A percentile compares a stretch with the other conserved stretches of the same genome.
Conservation (phyloP, 2,888 invertebrate genomes). For the Melanotus villosus region DNA sequence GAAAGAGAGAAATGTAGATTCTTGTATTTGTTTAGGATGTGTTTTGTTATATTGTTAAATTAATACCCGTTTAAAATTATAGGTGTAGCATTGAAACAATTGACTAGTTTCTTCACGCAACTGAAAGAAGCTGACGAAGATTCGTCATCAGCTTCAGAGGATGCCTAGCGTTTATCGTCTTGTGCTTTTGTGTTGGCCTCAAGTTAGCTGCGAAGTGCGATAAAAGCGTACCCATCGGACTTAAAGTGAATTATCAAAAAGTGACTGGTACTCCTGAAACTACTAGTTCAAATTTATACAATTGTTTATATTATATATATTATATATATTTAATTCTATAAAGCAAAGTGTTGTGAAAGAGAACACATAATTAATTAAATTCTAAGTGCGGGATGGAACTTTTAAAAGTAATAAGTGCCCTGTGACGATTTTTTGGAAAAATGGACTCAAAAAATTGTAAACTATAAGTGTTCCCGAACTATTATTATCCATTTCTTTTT, state of each 20-base stretch:
- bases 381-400: constrained; percentile 53
- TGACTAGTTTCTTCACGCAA: constrained; percentile 81
- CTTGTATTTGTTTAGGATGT: too few species aligned
- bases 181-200: constrained; percentile 44
- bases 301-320: constrained; percentile 67
- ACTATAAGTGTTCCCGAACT: constrained; percentile 50
- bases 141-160: constrained; percentile 60
- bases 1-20: too few species aligned
- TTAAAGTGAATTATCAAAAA: constrained; percentile 55
- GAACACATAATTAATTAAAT: constrained; percentile 52
- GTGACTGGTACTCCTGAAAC: constrained; percentile 55
- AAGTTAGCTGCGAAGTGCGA: constrained; percentile 42
- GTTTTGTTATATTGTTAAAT: too few species aligned
- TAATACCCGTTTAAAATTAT: too few species aligned
- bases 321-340: constrained; percentile 63
- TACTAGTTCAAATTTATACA: constrained; percentile 67
- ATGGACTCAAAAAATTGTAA: constrained; percentile 59
- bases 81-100: constrained; percentile 81
- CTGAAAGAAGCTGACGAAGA: constrained; percentile 78
- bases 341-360: constrained; percentile 58
- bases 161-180: constrained; percentile 57
- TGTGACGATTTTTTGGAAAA: constrained; percentile 52
- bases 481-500: constrained; percentile 24
- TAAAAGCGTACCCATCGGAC: background rate
- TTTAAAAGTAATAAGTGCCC: constrained; percentile 56